A percentile compares a stretch with the other conserved stretches of the same genome.
Conservation (phyloP, 2,113 vertebrate genomes). For the Aldabrachelys gigantea region DNA sequence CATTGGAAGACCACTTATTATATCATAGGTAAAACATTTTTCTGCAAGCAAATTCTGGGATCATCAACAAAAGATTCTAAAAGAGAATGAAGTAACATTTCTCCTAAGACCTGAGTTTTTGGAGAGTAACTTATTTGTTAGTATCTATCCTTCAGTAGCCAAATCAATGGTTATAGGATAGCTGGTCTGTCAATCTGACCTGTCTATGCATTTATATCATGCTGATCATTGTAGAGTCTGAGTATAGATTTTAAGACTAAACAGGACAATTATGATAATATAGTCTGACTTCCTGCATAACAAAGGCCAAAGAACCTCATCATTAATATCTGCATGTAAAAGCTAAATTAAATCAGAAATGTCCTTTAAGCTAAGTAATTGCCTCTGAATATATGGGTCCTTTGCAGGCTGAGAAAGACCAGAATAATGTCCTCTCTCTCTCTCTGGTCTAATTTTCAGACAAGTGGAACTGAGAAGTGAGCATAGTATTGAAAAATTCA, state of each 20-base stretch:
- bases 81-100: background rate
- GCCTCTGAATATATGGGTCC: background rate
- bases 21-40: background rate
- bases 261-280: background rate
- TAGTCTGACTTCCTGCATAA: background rate
- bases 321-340: background rate
- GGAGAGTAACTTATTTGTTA: background rate
- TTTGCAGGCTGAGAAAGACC: background rate
- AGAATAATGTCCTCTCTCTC: background rate
- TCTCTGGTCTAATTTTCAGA: constrained; percentile 20
- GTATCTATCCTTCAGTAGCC: background rate
- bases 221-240: background rate
- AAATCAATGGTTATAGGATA: background rate
- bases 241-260: background rate
- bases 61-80: background rate
- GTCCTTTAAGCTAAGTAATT: background rate
- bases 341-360: background rate
- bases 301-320: background rate
- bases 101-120: background rate
- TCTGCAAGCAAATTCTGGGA: background rate
- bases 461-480: background rate
- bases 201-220: background rate
- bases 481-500: background rate
- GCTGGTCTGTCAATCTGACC: background rate
- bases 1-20: background rate